Evolutionary conservation across 2,888 invertebrate genomes (phyloP), one percentile per base, ranked within the genome.

Genomic region (Noctua pronuba): DNA sequence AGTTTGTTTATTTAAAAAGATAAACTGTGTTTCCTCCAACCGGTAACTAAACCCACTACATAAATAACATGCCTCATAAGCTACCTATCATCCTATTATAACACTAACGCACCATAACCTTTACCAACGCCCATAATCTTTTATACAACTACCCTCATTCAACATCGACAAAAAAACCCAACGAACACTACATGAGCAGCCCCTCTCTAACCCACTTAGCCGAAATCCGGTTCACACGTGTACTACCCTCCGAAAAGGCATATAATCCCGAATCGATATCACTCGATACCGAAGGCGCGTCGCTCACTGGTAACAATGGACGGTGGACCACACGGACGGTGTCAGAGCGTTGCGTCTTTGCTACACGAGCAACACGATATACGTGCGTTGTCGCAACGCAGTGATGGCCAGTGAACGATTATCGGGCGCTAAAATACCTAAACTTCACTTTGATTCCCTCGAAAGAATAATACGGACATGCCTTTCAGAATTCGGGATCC

Each of bases 201-300:
- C 73, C 55, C 80, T 79, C 74, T 82, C 77, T 84, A 88, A 88
- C 88, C 87, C 88, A 88, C 84, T 88, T 89, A 88, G 86, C 84
- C 80, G 67, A 88, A 90, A 90, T 90, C 86, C 85, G 75, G 82
- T 86, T 88, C 88, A 89, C 87, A 87, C 88, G 86, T 87, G 87
- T 88, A 81, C 84, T 87, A 80, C 84, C 81, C 87, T 76, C 77
- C 77, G 75, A 85, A 84, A 84, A 83, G 86, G 84, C 84, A 83
- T 79, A 86, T 91, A 91, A 93, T 91, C 91, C 88, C 84, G 88
- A 91, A 92, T 92, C 93, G 91, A 94, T 93, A 93, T 89, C 89
- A 91, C 88, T 91, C 90, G 90, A 92, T 91, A 90, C 90, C 44
- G 55, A 65, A 65, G 41, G 65, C 16, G n/a, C n/a, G n/a, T 41